A percentile compares a stretch with the other conserved stretches of the same genome.
Conservation (phyloP, 2,113 vertebrate species). For the Sinocyclocheilus rhinocerous region DNA sequence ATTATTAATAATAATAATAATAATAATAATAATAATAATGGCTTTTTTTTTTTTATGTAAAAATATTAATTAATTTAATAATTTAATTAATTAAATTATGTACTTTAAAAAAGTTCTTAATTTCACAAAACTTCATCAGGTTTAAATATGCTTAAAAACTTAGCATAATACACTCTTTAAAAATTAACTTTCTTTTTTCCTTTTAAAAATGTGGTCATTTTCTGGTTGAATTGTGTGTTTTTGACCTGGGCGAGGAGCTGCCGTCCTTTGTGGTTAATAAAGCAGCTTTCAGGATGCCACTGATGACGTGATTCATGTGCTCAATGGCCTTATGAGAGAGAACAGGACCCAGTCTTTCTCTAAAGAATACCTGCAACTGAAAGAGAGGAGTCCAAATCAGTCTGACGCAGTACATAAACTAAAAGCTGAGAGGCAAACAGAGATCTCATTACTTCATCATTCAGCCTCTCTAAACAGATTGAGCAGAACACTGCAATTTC, state of each 20-base stretch:
- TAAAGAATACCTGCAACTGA: conserved; percentile 86
- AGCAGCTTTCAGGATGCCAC: conserved; percentile 79
- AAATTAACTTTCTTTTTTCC: too few relatives aligned
- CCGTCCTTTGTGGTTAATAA: conserved; percentile 73
- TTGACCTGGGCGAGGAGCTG: conserved; percentile 64
- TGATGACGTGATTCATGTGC: conserved; percentile 82
- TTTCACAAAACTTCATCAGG: too few relatives aligned
- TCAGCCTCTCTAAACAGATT: conserved; percentile 1
- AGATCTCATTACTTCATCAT: background rate
- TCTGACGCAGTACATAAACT: background rate
- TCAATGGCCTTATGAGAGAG: conserved; percentile 78
- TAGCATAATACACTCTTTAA: too few relatives aligned
- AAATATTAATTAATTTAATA: too few relatives aligned
- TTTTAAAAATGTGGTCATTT: background rate
- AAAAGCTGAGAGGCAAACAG: background rate
- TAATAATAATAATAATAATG: too few relatives aligned
- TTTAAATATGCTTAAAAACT: too few relatives aligned
- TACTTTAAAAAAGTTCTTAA: too few relatives aligned
- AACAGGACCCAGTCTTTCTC: conserved; percentile 75
- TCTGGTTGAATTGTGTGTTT: background rate
- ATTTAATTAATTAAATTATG: too few relatives aligned
- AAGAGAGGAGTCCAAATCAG: conserved; percentile 42
- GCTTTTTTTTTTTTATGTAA: too few relatives aligned
- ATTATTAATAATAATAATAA: too few relatives aligned
- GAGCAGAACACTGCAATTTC: background rate